Conservation (phyloP, 2,797 vertebrate species). For the Corythornis leucogaster region DNA sequence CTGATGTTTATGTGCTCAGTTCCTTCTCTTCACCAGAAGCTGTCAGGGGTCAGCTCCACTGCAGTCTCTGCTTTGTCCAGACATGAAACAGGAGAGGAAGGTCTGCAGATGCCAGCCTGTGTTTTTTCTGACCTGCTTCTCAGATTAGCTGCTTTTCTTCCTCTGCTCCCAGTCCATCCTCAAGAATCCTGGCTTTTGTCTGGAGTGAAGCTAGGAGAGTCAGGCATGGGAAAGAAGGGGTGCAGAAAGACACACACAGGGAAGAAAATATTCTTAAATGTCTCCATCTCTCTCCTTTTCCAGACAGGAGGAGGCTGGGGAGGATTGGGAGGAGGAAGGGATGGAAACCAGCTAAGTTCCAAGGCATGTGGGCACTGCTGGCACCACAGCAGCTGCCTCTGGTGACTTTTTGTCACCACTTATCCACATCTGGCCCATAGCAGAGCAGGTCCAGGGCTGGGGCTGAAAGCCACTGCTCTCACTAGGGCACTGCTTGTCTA, state of each 20-base stretch:
- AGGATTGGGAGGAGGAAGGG: not conserved
- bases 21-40: not conserved
- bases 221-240: not conserved
- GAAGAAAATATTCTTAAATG: not conserved
- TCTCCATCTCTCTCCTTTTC: not conserved
- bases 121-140: not conserved
- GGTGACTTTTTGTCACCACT: not conserved
- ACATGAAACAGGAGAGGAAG: not conserved
- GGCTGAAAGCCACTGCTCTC: not conserved
- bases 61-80: rapidly evolving
- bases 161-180: not conserved
- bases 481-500: not conserved
- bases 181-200: not conserved
- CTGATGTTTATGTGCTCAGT: not conserved
- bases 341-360: not conserved
- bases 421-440: not conserved
- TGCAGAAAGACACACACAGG: not conserved
- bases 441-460: not conserved
- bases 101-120: not conserved
- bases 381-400: not conserved
- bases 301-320: not conserved
- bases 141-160: not conserved
- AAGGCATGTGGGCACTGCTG: not conserved
- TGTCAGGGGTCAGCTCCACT: not conserved
- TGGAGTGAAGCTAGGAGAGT: not conserved